Base-by-base conservation (phyloP, 2,113 vertebrate genomes). In the Nycticebus coucang region DNA sequence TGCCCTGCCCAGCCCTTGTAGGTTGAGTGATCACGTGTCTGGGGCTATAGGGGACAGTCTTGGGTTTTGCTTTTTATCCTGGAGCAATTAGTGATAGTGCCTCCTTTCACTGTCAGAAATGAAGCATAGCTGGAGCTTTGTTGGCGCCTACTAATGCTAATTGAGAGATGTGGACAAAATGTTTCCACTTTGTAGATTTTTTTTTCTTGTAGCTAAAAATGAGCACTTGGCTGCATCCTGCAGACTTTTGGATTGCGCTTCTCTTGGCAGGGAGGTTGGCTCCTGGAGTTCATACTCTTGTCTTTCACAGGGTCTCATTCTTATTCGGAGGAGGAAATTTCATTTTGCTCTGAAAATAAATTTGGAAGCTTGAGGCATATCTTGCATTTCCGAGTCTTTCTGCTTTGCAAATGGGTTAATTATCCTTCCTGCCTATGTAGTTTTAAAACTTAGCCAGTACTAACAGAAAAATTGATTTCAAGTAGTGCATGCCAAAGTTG, bases 281-380 rank as follows among this genome's bases (percentile, higher is more conserved):
- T 35, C 35, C 0, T 50, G 35, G 80, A 80, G 55, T 69, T 64
- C 17, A 45, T 62, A 28, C 7, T 82, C 91, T 77, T 75, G 89
- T 79, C 91, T 71, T 62, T 78, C 81, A 93, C 77, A 59, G n/a
- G 66, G n/a, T 64, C 88, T 96, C 81, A 71, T 86, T 94, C 94
- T 87, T 41, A 66, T 86, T 95, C 82, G 0, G 74, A 91, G 86
- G 57, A 94, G 74, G 68, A 95, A 78, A 72, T 94, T 91, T 93
- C 82, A 50, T 87, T 91, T 91, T 89, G 35, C 89, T 95, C 69
- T 89, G 96, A 75, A 95, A 89, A 93, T 88, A 91, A 95, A 85
- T 90, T 33, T 64, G 85, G 87, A 60, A 60, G 33, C 92, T 89
- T 84, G 59, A 81, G 90, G 55, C 55, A 21, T 74, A 74, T n/a